phyloP scores from a whole-genome alignment of 2,113 vertebrate genomes.

The Brachyhypopomus occidentalis region DNA sequence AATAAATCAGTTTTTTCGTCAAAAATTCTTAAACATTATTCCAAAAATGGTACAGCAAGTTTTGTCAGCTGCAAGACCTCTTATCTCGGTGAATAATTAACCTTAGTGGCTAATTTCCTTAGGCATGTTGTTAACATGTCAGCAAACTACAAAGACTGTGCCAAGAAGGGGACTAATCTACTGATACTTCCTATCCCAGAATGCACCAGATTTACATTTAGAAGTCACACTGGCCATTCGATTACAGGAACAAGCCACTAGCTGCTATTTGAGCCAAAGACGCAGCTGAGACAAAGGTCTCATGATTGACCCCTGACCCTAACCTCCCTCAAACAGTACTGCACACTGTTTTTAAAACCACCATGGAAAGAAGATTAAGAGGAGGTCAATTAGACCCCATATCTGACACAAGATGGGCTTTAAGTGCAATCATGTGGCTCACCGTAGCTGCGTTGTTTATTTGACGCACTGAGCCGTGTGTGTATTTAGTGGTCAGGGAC shows the following conservation, averaged over 20 bases:
- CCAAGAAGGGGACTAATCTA: slow-evolving; percentile 40
- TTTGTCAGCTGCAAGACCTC: neutral
- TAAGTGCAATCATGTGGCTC: slow-evolving; percentile 39
- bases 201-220: slow-evolving; percentile 38
- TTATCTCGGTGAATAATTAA: slow-evolving; percentile 44
- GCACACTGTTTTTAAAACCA: slow-evolving; percentile 2
- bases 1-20: neutral
- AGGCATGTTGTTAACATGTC: slow-evolving; percentile 31
- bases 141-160: slow-evolving; percentile 23
- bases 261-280: slow-evolving; percentile 5
- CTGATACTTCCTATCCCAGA: slow-evolving; percentile 30
- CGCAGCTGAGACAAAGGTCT: slow-evolving; percentile 5
- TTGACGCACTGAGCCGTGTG: slow-evolving; percentile 11
- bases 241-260: slow-evolving; percentile 16
- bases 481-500: slow-evolving; percentile 22
- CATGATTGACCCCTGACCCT: slow-evolving; percentile 5
- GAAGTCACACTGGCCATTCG: slow-evolving; percentile 11
- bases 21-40: neutral
- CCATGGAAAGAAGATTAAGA: neutral
- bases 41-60: neutral
- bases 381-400: slow-evolving; percentile 29
- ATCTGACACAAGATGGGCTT: slow-evolving; percentile 10
- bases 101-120: slow-evolving; percentile 17
- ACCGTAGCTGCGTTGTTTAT: slow-evolving; percentile 37
- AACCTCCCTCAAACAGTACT: neutral